Evolutionary conservation across 2,113 vertebrate species (phyloP).

Genomic region (Danio rerio): GRCz12tu NC_133180.1:37899001-37899500

Average conservation of each 20-base stretch:
- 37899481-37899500: no score
- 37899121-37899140: conserved; percentile 71
- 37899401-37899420: no score
- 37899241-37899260: not conserved
- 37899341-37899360: no score
- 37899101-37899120: conserved; percentile 67
- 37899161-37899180: conserved; percentile 16
- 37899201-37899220: conserved; percentile 48
- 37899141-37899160: conserved; percentile 79
- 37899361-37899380: no score
- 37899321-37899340: no score
- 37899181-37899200: conserved; percentile 51
- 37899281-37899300: conserved; percentile 1
- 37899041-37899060: conserved; percentile 80
- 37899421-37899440: no score
- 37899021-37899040: conserved; percentile 76
- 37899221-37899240: conserved; percentile 42
- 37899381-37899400: no score
- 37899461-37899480: no score
- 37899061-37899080: conserved; percentile 79
- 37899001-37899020: conserved; percentile 71
- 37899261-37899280: not conserved
- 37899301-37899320: no score
- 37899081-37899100: conserved; percentile 71
- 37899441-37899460: no score